Evolutionary conservation across 2,888 invertebrate species (phyloP).

Genomic region (Dexiosoma caninum): DNA sequence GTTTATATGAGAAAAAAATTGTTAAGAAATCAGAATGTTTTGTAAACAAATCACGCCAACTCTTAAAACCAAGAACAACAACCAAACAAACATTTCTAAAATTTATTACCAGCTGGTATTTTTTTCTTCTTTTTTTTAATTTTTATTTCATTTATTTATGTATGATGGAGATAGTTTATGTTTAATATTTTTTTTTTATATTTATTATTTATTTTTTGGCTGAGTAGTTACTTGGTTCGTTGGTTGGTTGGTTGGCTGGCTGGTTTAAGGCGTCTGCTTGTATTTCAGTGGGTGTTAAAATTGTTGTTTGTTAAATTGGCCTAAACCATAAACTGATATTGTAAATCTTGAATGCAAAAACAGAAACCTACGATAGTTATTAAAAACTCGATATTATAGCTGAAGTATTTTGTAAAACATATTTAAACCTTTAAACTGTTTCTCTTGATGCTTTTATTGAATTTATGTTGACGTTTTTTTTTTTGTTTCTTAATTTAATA

Average conservation of each 20-base stretch:
- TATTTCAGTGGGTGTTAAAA: conserved; percentile 49
- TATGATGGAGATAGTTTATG: conserved; percentile 18
- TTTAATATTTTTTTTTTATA: too few species aligned
- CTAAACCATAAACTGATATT: conserved; percentile 45
- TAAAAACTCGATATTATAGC: conserved; percentile 9
- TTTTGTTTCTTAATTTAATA: conserved; percentile 8
- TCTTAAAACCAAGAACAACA: conserved; percentile 31
- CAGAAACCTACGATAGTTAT: conserved; percentile 40
- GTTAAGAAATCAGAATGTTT: conserved; percentile 27
- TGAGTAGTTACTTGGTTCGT: conserved; percentile 8
- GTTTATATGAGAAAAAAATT: conserved; percentile 3
- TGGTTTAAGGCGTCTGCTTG: conserved; percentile 48
- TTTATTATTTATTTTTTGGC: too few species aligned
- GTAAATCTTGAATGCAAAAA: conserved; percentile 23
- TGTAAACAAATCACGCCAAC: conserved; percentile 61
- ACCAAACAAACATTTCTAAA: conserved; percentile 14
- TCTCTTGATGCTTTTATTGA: conserved; percentile 2
- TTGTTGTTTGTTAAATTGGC: conserved; percentile 46
- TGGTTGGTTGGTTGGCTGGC: conserved; percentile 20
- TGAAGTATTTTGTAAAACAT: conserved; percentile 2
- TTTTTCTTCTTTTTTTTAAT: neutral
- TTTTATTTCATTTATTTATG: neutral
- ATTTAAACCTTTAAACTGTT: neutral
- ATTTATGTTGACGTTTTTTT: conserved; percentile 11
- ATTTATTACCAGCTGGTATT: conserved; percentile 30